These are phyloP conservation scores for Peromyscus aztecus DNA, from an alignment of 2,797 vertebrate species.

Conservation along the genomic window DNA sequence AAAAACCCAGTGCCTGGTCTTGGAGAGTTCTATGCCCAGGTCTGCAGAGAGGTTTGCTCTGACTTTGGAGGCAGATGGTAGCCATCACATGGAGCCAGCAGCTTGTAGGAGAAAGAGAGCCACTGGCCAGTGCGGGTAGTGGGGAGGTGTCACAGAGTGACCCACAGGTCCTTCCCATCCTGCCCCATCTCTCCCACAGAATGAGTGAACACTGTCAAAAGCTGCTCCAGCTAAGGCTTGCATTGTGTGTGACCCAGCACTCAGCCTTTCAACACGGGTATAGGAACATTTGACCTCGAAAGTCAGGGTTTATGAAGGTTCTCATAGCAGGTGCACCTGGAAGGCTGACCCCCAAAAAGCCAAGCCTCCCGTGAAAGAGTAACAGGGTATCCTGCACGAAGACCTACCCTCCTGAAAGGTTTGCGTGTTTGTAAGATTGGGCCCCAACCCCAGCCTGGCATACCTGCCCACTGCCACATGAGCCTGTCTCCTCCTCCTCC, in stretches of 20 bases:
- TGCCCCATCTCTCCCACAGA: too few relatives aligned
- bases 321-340: not conserved
- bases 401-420: not conserved
- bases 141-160: not conserved
- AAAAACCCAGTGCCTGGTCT: not conserved
- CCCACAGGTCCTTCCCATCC: too few relatives aligned
- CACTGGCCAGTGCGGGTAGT: not conserved
- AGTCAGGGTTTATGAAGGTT: not conserved
- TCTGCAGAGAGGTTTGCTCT: not conserved
- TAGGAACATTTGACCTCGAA: rapidly evolving
- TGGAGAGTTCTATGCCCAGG: rapidly evolving
- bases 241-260: not conserved
- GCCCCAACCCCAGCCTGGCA: not conserved
- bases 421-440: slow-evolving; percentile 8
- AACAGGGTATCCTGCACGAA: too few relatives aligned
- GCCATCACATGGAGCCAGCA: rapidly evolving
- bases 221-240: not conserved
- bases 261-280: not conserved
- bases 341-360: too few relatives aligned
- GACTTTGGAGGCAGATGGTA: not conserved
- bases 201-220: too few relatives aligned
- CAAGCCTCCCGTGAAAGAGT: not conserved
- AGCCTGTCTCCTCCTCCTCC: not conserved
- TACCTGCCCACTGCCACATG: not conserved
- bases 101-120: not conserved